phyloP scores from a whole-genome alignment of 2,113 vertebrate genomes.

The Paradoxurus hermaphroditus region DNA sequence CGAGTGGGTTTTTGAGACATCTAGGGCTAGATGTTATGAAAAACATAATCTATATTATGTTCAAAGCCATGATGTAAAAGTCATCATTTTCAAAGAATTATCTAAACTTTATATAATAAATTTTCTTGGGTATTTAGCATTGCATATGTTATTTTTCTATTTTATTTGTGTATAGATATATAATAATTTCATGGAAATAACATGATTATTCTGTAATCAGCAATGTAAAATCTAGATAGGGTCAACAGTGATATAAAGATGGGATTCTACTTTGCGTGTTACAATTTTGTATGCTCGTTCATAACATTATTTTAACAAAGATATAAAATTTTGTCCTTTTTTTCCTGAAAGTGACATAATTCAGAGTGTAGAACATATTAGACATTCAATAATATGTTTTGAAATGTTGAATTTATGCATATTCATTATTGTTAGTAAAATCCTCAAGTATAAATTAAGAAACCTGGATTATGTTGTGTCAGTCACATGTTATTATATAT shows the following conservation, averaged over 20 bases:
- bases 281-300: neutral
- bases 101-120: neutral
- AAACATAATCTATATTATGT: neutral
- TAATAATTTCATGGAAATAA: neutral
- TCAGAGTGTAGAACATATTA: neutral
- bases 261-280: neutral
- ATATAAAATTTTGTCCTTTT: neutral
- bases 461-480: neutral
- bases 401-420: neutral
- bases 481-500: neutral
- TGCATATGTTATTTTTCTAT: neutral
- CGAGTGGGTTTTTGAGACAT: neutral
- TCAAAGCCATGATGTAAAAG: neutral
- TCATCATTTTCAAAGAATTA: neutral
- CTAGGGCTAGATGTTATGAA: neutral
- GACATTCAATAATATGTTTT: neutral
- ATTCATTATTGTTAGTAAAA: neutral
- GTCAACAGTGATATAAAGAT: neutral
- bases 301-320: constrained; percentile 1
- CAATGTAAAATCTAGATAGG: neutral
- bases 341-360: neutral
- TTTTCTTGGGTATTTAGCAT: neutral
- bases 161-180: neutral
- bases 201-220: neutral
- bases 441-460: neutral